Evolutionary conservation across 1,140 invertebrate genomes (phyloP), one percentile per base, ranked within the genome.

Genomic region (Bombus balteatus): DNA sequence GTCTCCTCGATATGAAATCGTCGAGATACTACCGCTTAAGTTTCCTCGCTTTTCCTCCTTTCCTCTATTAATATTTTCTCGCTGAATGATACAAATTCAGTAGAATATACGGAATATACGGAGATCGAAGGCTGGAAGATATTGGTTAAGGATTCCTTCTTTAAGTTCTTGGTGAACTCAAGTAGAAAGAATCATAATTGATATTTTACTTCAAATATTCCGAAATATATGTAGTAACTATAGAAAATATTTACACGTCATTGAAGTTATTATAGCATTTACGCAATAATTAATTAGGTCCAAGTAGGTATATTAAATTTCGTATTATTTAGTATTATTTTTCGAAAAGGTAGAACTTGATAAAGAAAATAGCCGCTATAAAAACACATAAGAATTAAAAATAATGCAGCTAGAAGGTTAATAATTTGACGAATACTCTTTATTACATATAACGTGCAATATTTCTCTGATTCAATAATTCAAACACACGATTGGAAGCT

Each of bases 1-100:
- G 37, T 32, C 59, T 72, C 62, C 57, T 77, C 39, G 53, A 71
- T 77, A 47, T 72, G 39, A 85, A 80, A 80, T 87, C 68, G 70
- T 75, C 32, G 32, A 68, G 76, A 73, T 84, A 80, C 73, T 65
- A 15, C 32, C 3, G 47, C 10, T 78, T 78, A 80, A 66, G 76
- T 72, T 32, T 62, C 75, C 57, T 53, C 77, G 39, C 28, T 47
- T 73, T 34, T n/a, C 28, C 22, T 66, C 4, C n/a, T 13, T 37
- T 28, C 22, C 81, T 22, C 34, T 32, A 22, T 70, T 85, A 81
- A 81, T 80, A 57, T 41, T 12, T 80, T 25, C 41, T 8, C 47
- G 39, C 15, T 79, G 62, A 32, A 41, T 8, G 75, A 59, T 57
- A 59, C 53, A 43, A 43, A 70, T 77, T 66, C 41, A 12, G 59